Evolutionary conservation across 2,797 vertebrate species (phyloP), one percentile per base, ranked within the genome.

Genomic region (Centropyge bicolor): DNA sequence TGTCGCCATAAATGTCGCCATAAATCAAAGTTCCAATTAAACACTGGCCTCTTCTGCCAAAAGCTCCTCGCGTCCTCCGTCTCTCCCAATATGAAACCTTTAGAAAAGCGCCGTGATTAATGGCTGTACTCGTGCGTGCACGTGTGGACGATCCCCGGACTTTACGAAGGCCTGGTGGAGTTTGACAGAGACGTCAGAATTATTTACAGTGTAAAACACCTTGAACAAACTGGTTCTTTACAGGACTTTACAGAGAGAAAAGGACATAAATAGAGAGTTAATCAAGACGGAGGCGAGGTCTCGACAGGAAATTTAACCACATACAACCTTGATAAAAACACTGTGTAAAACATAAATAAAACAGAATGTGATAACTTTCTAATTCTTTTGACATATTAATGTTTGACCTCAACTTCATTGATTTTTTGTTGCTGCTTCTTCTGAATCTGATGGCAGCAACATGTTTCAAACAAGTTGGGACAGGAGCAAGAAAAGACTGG

Each of bases 1-100:
- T 54, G 84, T 84, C 49, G 1, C 40, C 60, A 64, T 86, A 88
- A 88, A 89, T 54, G 84, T 84, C 71, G 40, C 68, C 73, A 56
- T 85, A 70, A 88, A 92, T 92, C 91, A 90, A 77, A 83, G 20
- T 3, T 43, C 55, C 76, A 80, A 82, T 88, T 83, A 83, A 83
- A 84, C 84, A 72, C 52, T 6, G 55, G 31, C 74, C 57, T 71
- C 73, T 74, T 76, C 69, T 83, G 77, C 84, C 81, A 83, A 80
- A 82, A 79, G 70, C 78, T 45, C 36, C 35, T 27, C 3, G 35
- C 70, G 0, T 40, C 54, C 45, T 64, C 41, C 17, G n/a, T 72
- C 41, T 54, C 77, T 51, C 41, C 46, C 41, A 70, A 49, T 65
- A 64, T 78, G 70, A 84, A 80, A 56, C 31, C 46, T 19, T 38